Evolutionary conservation across 2,888 invertebrate species (phyloP), one percentile per base, ranked within the genome.

Genomic region (Campoletis raptor): DNA sequence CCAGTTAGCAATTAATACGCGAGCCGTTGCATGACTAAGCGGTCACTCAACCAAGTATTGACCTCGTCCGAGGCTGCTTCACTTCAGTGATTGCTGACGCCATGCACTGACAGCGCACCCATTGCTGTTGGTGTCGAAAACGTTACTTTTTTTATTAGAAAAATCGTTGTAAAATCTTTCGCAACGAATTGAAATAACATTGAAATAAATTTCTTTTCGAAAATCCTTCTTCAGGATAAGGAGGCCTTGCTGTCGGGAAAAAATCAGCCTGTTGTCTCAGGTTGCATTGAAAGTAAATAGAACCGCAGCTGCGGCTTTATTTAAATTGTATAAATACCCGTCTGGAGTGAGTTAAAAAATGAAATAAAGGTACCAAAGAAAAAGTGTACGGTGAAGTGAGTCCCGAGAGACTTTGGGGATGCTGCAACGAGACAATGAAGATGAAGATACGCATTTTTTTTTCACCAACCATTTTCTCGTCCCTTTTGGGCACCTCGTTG

Each of bases 391-490:
- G 15, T 40, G 57, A 57, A 42, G 45, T 64, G 76, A 72, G 61
- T 52, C 40, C 42, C 45, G 24, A 36, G 66, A 64, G 64, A 82
- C 48, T 48, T 72, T 77, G 24, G 66, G 74, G 30, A 79, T 52
- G 79, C 54, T 70, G 69, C 18, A 37, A 67, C 52, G 67, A 77
- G 45, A 74, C 54, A 67, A 40, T 37, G 66, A 66, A 72, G 81
- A 74, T 81, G 42, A 83, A 54, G 54, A 48, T n/a, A 81, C 69
- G 74, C 69, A 73, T 79, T 84, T 85, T 64, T 85, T 85, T 86
- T 85, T 45, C 30, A 70, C 52, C 61, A 83, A 79, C 67, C 66
- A 78, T 81, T 81, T 85, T 70, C 70, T 70, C 67, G 67, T 78
- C 79, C 61, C 85, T 80, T 86, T 72, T 70, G 42, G 18, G 36